phyloP scores from a whole-genome alignment of 1,140 invertebrate species.

The Diabrotica virgifera region DNA sequence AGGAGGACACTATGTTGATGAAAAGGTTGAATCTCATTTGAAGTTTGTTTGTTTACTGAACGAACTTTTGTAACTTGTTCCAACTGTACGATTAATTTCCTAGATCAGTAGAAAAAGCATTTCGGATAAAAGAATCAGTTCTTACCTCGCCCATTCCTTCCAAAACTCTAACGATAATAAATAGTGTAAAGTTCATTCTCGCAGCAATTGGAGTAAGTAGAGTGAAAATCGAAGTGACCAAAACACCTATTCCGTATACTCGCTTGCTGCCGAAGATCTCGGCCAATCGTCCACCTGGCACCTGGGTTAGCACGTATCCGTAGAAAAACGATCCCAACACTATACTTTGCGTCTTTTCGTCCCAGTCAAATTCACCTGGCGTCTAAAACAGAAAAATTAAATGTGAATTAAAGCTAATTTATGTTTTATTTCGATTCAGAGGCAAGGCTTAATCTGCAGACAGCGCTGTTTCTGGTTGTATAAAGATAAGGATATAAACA shows the following conservation, averaged over 20 bases:
- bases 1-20: too few relatives aligned
- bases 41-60: too few relatives aligned
- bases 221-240: constrained; percentile 75
- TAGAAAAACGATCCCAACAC: constrained; percentile 84
- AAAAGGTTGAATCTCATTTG: too few relatives aligned
- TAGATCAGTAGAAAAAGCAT: too few relatives aligned
- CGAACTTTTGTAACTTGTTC: too few relatives aligned
- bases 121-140: not conserved
- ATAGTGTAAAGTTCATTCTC: constrained; percentile 63
- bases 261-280: constrained; percentile 77
- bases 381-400: constrained; percentile 49
- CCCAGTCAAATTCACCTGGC: constrained; percentile 74
- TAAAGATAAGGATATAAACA: too few relatives aligned
- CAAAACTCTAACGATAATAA: constrained; percentile 74
- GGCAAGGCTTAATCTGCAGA: too few relatives aligned
- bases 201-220: constrained; percentile 72
- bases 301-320: constrained; percentile 82
- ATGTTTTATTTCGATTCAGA: too few relatives aligned
- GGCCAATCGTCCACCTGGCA: constrained; percentile 80
- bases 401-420: too few relatives aligned
- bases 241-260: constrained; percentile 73
- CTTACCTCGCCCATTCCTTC: constrained; percentile 82
- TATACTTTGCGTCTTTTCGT: constrained; percentile 72
- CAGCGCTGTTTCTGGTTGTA: too few relatives aligned
- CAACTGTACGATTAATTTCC: too few relatives aligned